These are phyloP conservation scores for Anodontia alba DNA, from an alignment of 2,888 invertebrate genomes.

Conservation along the genomic window DNA sequence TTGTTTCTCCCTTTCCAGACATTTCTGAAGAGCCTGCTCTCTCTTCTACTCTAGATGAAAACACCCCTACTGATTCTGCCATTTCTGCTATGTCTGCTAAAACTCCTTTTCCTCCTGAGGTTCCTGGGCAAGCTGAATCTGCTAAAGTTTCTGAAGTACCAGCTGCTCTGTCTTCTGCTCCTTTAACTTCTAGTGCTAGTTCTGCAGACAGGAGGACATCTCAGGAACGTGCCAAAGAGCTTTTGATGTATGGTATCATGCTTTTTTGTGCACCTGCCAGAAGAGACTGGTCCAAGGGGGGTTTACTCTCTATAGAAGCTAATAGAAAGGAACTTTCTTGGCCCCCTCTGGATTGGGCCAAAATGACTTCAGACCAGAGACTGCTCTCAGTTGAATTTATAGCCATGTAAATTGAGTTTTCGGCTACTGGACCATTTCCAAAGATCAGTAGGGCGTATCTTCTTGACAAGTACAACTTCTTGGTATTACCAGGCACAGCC, in stretches of 20 bases:
- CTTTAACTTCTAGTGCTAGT: too few relatives aligned
- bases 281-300: conserved; percentile 18
- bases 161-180: too few relatives aligned
- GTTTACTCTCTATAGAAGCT: not conserved
- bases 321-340: not conserved
- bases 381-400: conserved; percentile 23
- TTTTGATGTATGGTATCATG: conserved; percentile 23
- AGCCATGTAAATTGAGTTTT: conserved; percentile 26
- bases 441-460: not conserved
- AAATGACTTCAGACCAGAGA: conserved; percentile 19
- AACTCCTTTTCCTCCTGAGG: too few relatives aligned
- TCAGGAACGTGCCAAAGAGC: not conserved
- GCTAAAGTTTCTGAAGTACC: too few relatives aligned
- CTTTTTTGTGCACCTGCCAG: conserved; percentile 22
- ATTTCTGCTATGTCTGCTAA: too few relatives aligned
- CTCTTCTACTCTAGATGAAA: too few relatives aligned
- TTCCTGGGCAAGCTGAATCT: too few relatives aligned
- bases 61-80: too few relatives aligned
- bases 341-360: conserved; percentile 26
- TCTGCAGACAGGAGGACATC: too few relatives aligned
- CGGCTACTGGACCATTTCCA: not conserved
- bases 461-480: conserved; percentile 29
- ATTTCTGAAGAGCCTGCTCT: too few relatives aligned
- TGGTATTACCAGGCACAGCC: conserved; percentile 21
- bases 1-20: too few relatives aligned